phyloP scores from a whole-genome alignment of 2,797 vertebrate species.

The Anguilla anguilla region DNA sequence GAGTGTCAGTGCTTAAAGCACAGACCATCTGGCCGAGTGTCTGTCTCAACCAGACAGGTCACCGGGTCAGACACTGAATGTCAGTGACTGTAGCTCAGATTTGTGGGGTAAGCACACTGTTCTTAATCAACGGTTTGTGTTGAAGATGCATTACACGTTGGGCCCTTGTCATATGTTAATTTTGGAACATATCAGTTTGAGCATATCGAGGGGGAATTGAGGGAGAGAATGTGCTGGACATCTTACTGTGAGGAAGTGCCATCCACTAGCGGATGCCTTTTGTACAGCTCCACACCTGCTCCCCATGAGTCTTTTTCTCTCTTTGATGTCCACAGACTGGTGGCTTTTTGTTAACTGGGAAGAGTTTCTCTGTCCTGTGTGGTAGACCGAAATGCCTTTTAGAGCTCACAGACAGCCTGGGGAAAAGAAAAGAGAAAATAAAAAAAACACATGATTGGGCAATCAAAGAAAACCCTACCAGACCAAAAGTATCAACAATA shows the following conservation, averaged over 20 bases:
- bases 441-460: neutral
- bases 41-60: neutral
- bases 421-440: neutral
- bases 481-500: neutral
- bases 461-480: conserved; percentile 3
- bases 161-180: neutral
- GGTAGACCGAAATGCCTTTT: neutral
- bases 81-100: neutral
- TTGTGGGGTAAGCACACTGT: neutral
- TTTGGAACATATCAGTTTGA: neutral
- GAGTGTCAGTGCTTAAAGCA: neutral
- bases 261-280: neutral
- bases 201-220: neutral
- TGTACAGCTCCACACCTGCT: neutral
- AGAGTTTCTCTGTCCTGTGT: neutral
- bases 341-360: neutral
- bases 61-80: neutral
- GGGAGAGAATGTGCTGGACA: neutral
- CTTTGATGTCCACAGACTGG: neutral
- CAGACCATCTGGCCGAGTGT: neutral
- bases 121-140: neutral
- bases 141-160: neutral
- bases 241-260: neutral
- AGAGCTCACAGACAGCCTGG: neutral
- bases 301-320: neutral